Evolutionary conservation across 2,113 vertebrate genomes (phyloP).

Genomic region (Nymphicus hollandicus): DNA sequence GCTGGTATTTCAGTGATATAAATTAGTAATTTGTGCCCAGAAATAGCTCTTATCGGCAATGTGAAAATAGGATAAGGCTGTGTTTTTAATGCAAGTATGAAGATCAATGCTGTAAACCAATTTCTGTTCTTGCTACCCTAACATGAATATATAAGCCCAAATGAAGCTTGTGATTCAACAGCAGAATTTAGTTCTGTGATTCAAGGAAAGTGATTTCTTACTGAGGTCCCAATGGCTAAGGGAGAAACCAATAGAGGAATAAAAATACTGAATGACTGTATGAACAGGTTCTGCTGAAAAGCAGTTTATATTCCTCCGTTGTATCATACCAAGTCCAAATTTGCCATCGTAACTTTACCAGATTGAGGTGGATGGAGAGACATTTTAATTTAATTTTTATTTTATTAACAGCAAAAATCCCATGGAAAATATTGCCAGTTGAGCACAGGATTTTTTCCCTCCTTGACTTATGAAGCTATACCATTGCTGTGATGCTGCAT

Average conservation of each 20-base stretch:
- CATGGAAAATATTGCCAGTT: neutral
- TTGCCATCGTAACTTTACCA: neutral
- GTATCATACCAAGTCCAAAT: neutral
- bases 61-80: neutral
- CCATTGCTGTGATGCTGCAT: neutral
- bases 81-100: neutral
- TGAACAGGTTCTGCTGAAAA: neutral
- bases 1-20: neutral
- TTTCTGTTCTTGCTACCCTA: neutral
- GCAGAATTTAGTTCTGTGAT: neutral
- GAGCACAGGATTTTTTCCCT: neutral
- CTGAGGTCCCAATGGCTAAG: neutral
- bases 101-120: neutral
- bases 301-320: neutral
- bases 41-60: neutral
- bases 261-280: neutral
- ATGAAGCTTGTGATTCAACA: neutral
- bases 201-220: neutral
- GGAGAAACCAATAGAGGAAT: neutral
- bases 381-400: neutral
- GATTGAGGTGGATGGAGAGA: neutral
- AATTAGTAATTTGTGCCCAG: neutral
- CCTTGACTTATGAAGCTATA: neutral
- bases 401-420: neutral
- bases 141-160: neutral